Evolutionary conservation across 2,888 invertebrate species (phyloP).

Genomic region (Pollenia amentaria): DNA sequence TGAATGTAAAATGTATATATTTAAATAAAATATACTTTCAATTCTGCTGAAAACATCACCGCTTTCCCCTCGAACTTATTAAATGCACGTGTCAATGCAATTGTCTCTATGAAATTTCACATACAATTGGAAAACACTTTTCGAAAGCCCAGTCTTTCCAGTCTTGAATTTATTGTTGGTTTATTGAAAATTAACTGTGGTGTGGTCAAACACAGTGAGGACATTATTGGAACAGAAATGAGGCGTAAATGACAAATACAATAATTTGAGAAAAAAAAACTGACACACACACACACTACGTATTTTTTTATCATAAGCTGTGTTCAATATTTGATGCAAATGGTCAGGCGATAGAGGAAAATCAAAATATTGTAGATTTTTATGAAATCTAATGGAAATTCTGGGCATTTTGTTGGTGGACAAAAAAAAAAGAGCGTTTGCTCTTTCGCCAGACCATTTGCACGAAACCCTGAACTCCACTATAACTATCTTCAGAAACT

Average conservation of each 20-base stretch:
- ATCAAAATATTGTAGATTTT: no score
- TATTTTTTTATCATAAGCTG: background rate
- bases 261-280: slow-evolving; percentile 8
- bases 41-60: background rate
- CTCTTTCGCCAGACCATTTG: no score
- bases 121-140: slow-evolving; percentile 1
- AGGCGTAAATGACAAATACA: slow-evolving; percentile 45
- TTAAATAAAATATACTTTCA: slow-evolving; percentile 63
- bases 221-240: slow-evolving; percentile 50
- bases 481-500: no score
- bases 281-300: background rate
- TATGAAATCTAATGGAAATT: no score
- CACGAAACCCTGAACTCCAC: no score
- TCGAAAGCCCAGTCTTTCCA: background rate
- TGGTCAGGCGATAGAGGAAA: no score
- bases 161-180: slow-evolving; percentile 18
- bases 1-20: slow-evolving; percentile 60
- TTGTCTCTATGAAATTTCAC: slow-evolving; percentile 24
- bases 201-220: slow-evolving; percentile 29
- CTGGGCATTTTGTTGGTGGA: no score
- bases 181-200: slow-evolving; percentile 65
- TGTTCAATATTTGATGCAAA: no score
- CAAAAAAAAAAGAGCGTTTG: no score
- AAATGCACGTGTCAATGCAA: slow-evolving; percentile 38
- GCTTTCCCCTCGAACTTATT: background rate